Evolutionary conservation across 2,888 invertebrate species (phyloP).

Genomic region (Leptinotarsa peninsularis): DNA sequence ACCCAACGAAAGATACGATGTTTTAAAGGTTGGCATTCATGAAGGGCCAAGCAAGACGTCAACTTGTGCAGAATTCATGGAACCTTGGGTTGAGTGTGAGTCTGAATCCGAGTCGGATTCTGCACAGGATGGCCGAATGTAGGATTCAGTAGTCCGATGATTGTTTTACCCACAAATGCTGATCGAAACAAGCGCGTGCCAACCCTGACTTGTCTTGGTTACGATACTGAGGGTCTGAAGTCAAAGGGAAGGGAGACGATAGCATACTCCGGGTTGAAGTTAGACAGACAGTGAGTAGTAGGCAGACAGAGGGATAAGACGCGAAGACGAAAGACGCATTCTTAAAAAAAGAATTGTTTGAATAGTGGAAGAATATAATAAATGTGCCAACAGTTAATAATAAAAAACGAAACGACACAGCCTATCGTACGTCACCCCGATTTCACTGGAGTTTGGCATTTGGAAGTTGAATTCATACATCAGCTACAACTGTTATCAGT

Average conservation of each 20-base stretch:
- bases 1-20: constrained; percentile 56
- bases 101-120: constrained; percentile 37
- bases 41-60: constrained; percentile 54
- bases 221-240: too few relatives aligned
- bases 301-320: neutral
- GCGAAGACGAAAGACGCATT: neutral
- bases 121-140: constrained; percentile 9
- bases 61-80: constrained; percentile 50
- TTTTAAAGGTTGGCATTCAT: constrained; percentile 51
- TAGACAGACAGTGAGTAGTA: neutral
- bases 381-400: too few relatives aligned
- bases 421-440: neutral
- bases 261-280: neutral
- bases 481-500: too few relatives aligned
- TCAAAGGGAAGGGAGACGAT: neutral
- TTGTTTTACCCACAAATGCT: too few relatives aligned
- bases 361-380: neutral
- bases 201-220: too few relatives aligned
- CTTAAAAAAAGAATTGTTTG: neutral
- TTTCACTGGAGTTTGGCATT: too few relatives aligned
- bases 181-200: too few relatives aligned
- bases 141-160: too few relatives aligned
- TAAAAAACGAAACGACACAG: neutral
- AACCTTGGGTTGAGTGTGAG: constrained; percentile 39
- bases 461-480: too few relatives aligned